Evolutionary conservation across 1,140 invertebrate species (phyloP), one percentile per base, ranked within the genome.

Genomic region (Drosophila persimilis): DNA sequence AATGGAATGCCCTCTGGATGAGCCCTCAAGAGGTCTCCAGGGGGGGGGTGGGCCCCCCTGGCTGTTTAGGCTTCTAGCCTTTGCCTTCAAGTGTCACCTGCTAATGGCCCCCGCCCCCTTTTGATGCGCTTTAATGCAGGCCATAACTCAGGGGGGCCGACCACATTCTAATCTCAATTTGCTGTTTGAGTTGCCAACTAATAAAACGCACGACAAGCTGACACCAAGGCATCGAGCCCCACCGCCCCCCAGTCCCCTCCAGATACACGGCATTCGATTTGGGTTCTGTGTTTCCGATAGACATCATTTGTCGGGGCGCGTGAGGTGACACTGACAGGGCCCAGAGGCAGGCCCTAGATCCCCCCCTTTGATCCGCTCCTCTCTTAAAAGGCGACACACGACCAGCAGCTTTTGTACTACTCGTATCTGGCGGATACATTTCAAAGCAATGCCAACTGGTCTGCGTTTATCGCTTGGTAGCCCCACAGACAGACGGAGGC

Each of bases 341-440:
- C 15, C 9, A 44, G 31, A 52, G 24, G 51, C 24, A 51, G n/a
- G 24, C 24, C 24, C 4, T 31, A 39, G 35, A 13, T 13, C 17
- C 17, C 22, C n/a, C 22, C n/a, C 5, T 26, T 9, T 7, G 8
- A 43, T 39, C 11, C 0, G 15, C 15, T 15, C 15, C 15, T 17
- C 58, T 53, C 58, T 52, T 15, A 61, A 50, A 39, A 45, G 47
- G 24, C 51, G 47, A 22, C 46, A 51, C 47, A 20, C 24, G 54
- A 26, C 22, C 15, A 7, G 9, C 52, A 65, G 60, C 58, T 73
- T 65, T 67, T 74, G 71, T 74, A 53, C 54, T 63, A 58, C 55
- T 65, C 70, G 61, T 80, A 85, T 85, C 62, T 85, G 81, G 81
- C 81, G 81, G 73, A 88, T 83, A 79, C 73, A 83, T 79, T 88